These are phyloP conservation scores for Mesoligia furuncula DNA, from an alignment of 2,888 invertebrate species.

Conservation along the genomic window DNA sequence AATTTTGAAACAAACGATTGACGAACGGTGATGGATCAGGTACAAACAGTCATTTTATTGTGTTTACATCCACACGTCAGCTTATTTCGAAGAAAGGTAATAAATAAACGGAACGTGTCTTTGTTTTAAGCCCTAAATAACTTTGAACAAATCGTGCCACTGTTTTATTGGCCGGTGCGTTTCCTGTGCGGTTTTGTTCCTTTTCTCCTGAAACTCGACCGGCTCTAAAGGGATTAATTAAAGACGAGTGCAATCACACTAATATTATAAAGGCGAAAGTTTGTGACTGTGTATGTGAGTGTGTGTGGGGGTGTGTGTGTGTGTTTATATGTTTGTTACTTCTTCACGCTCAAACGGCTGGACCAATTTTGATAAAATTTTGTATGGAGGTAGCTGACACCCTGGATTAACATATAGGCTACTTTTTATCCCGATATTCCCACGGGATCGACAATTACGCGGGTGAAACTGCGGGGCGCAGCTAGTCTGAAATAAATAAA, in stretches of 20 bases:
- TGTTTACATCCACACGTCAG: conserved; percentile 16
- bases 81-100: conserved; percentile 28
- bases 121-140: conserved; percentile 53
- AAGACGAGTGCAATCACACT: conserved; percentile 21
- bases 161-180: conserved; percentile 41
- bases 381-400: too few relatives aligned
- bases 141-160: conserved; percentile 35
- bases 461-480: too few relatives aligned
- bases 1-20: too few relatives aligned
- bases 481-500: conserved; percentile 55
- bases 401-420: too few relatives aligned
- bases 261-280: too few relatives aligned
- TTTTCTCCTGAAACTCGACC: conserved; percentile 49
- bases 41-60: not conserved
- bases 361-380: too few relatives aligned
- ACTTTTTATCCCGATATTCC: too few relatives aligned
- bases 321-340: too few relatives aligned
- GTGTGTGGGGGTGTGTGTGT: too few relatives aligned
- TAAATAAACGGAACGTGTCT: conserved; percentile 44
- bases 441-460: too few relatives aligned
- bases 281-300: too few relatives aligned
- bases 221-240: conserved; percentile 42
- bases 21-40: not conserved
- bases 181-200: conserved; percentile 54
- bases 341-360: too few relatives aligned